phyloP scores from a whole-genome alignment of 2,888 invertebrate genomes.

The Caenorhabditis sp. region DNA sequence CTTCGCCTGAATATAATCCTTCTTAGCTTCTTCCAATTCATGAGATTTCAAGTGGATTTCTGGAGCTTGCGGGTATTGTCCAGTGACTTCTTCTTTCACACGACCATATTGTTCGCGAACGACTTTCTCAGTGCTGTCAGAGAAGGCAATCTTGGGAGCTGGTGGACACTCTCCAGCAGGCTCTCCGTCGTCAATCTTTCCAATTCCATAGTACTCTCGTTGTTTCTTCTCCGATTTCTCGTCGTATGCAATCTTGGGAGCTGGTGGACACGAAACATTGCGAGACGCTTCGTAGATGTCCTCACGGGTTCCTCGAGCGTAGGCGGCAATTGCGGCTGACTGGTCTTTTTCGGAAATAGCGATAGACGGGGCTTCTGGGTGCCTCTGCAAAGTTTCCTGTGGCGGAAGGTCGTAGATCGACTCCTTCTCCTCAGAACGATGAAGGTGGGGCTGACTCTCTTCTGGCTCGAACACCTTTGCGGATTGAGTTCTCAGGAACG shows the following conservation, averaged over 20 bases:
- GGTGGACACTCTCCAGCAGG: constrained; percentile 25
- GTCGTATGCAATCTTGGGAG: constrained; percentile 29
- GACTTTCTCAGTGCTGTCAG: constrained; percentile 29
- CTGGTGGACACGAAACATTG: constrained; percentile 9
- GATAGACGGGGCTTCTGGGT: constrained; percentile 33
- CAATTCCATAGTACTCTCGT: neutral
- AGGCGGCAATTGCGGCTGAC: constrained; percentile 1
- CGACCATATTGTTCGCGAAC: constrained; percentile 26
- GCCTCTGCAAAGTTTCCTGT: constrained; percentile 39
- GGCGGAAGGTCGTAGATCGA: constrained; percentile 66
- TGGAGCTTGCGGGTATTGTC: constrained; percentile 30
- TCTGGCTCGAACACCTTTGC: constrained; percentile 53
- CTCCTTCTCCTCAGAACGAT: constrained; percentile 62
- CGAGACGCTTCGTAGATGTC: constrained; percentile 37
- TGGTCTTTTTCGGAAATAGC: constrained; percentile 28
- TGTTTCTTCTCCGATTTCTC: constrained; percentile 10
- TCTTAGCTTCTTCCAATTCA: constrained; percentile 14
- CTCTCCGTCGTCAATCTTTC: constrained; percentile 3
- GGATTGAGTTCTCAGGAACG: constrained; percentile 65
- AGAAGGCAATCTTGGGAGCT: constrained; percentile 35
- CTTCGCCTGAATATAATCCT: constrained; percentile 23
- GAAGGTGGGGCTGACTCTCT: constrained; percentile 47
- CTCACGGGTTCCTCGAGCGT: constrained; percentile 33
- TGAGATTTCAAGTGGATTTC: constrained; percentile 22
- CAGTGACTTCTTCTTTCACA: constrained; percentile 14